Percentiles rank a stretch among this genome's conserved stretches.
Evolutionary conservation across 1,140 invertebrate species (phyloP).

Genomic region (Monochamus saltuarius): DNA sequence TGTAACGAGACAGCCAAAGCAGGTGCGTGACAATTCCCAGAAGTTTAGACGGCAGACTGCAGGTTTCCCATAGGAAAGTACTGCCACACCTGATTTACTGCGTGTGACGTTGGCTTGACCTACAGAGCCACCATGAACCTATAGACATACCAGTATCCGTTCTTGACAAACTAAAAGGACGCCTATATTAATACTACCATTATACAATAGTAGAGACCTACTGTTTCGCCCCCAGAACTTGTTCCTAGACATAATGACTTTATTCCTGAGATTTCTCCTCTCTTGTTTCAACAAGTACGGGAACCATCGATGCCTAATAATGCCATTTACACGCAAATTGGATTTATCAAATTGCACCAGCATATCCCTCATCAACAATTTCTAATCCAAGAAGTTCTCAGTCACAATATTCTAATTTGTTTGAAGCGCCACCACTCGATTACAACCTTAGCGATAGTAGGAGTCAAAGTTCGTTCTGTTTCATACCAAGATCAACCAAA

Average conservation of each 20-base stretch:
- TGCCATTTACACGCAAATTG: constrained; percentile 82
- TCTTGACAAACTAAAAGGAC: constrained; percentile 94
- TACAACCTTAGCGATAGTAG: constrained; percentile 78
- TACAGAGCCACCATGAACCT: constrained; percentile 95
- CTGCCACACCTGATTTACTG: constrained; percentile 98
- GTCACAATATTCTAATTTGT: constrained; percentile 73
- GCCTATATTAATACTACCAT: constrained; percentile 99
- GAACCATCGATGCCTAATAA: constrained; percentile 95
- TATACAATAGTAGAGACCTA: constrained; percentile 94
- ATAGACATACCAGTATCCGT: constrained; percentile 94
- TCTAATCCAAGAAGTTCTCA: constrained; percentile 62
- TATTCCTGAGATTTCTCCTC: constrained; percentile 82
- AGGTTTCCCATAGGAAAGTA: constrained; percentile 94
- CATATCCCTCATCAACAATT: constrained; percentile 64
- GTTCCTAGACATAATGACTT: constrained; percentile 96
- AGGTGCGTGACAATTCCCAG: constrained; percentile 98
- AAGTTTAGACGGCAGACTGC: constrained; percentile 91
- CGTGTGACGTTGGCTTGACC: constrained; percentile 98
- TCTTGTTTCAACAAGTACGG: constrained; percentile 85
- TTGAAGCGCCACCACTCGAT: constrained; percentile 91
- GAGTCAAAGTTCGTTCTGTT: constrained; percentile 71
- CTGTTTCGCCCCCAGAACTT: constrained; percentile 91
- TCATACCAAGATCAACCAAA: constrained; percentile 89
- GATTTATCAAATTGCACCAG: constrained; percentile 61
- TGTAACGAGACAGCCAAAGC: constrained; percentile 89